Evolutionary conservation across 2,888 invertebrate genomes (phyloP).

Genomic region (Melanargia galathea): DNA sequence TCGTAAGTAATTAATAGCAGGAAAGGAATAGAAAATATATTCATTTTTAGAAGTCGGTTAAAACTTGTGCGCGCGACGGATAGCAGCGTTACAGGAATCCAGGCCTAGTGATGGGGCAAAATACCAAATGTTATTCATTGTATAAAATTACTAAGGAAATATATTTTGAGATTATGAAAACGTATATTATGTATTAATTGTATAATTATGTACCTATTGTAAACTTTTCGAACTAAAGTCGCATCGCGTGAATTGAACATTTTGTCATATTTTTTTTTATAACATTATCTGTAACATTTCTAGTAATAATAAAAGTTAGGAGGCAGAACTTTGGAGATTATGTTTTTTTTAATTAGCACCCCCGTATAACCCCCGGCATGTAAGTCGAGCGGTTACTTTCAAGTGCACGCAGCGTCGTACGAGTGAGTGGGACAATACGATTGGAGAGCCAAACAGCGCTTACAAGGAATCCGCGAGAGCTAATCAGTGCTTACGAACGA

Average conservation of each 20-base stretch:
- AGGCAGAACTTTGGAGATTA: conserved; percentile 49
- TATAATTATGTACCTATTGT: conserved; percentile 51
- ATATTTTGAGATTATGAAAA: conserved; percentile 74
- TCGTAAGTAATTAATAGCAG: too few relatives aligned
- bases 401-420: too few relatives aligned
- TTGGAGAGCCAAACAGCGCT: too few relatives aligned
- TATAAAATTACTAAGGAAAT: conserved; percentile 59
- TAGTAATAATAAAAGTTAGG: conserved; percentile 73
- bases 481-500: too few relatives aligned
- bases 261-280: conserved; percentile 60
- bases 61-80: background rate
- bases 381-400: too few relatives aligned
- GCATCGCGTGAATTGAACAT: conserved; percentile 44
- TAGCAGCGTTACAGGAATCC: background rate
- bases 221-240: conserved; percentile 42
- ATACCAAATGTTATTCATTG: conserved; percentile 65
- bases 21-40: too few relatives aligned
- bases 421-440: too few relatives aligned
- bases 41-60: too few relatives aligned
- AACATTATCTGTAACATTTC: conserved; percentile 69
- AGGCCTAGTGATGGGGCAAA: conserved; percentile 41
- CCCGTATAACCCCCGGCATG: too few relatives aligned
- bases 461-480: too few relatives aligned
- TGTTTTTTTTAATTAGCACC: conserved; percentile 38
- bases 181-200: conserved; percentile 45